Conservation (phyloP, 2,113 vertebrate species). For the Colossoma macropomum region DNA sequence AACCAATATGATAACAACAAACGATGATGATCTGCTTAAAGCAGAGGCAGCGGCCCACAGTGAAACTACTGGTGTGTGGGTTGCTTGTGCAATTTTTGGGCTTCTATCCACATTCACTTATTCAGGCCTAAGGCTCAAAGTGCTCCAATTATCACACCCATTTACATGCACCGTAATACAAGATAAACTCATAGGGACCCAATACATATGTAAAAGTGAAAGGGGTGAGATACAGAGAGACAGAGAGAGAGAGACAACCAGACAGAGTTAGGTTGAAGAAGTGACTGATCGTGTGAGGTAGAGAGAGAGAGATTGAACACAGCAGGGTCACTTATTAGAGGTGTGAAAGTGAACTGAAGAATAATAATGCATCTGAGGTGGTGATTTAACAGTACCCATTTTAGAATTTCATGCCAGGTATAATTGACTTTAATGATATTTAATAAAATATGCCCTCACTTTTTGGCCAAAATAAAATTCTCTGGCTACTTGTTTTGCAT, state of each 20-base stretch:
- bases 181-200: constrained; percentile 16
- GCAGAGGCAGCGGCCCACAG: neutral
- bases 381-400: neutral
- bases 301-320: neutral
- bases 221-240: neutral
- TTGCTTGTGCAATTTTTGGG: constrained; percentile 30
- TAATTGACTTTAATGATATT: neutral
- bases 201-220: neutral
- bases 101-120: constrained; percentile 18
- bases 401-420: neutral
- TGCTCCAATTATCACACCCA: constrained; percentile 42
- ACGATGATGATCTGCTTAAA: neutral
- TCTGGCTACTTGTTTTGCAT: too few relatives aligned
- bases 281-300: neutral
- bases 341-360: too few relatives aligned
- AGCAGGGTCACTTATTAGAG: neutral
- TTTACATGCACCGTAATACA: constrained; percentile 37
- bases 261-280: neutral
- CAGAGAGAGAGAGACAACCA: neutral
- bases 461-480: too few relatives aligned
- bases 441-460: neutral
- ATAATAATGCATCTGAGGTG: neutral
- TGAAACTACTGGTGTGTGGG: constrained; percentile 18
- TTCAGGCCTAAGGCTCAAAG: constrained; percentile 21
- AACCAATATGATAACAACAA: neutral